Percentiles rank a stretch among this genome's conserved stretches.
These are phyloP conservation scores for Hystrix brachyura DNA, from an alignment of 2,113 vertebrate genomes.

Conservation along the genomic window DNA sequence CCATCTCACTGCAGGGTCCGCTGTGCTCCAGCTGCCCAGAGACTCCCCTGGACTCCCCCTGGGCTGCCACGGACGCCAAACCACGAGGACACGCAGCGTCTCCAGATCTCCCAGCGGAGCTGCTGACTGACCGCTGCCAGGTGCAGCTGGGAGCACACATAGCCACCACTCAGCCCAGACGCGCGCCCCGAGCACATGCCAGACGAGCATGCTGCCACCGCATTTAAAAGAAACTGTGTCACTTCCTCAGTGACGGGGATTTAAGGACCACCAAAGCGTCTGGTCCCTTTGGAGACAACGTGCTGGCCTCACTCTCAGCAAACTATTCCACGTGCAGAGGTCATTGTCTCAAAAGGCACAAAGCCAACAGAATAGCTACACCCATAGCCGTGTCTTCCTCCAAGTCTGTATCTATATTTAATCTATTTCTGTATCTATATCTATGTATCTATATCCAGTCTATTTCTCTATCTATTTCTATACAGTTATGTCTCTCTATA, in stretches of 20 bases:
- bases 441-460: background rate
- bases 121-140: background rate
- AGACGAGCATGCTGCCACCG: background rate
- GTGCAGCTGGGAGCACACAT: background rate
- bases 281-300: background rate
- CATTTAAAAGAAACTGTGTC: background rate
- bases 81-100: background rate
- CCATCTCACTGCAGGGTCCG: background rate
- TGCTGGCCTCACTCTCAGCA: background rate
- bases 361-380: fast-evolving
- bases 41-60: background rate
- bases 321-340: fast-evolving
- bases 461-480: background rate
- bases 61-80: background rate
- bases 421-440: too few relatives aligned
- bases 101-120: background rate
- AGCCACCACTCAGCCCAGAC: background rate
- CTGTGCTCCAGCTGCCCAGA: too few relatives aligned
- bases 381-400: background rate
- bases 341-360: background rate
- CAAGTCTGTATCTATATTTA: background rate
- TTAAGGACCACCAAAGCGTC: background rate
- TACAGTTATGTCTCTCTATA: background rate
- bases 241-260: background rate
- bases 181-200: too few relatives aligned